These are phyloP conservation scores for Cuculus canorus DNA, from an alignment of 2,797 vertebrate genomes.

Conservation along the genomic window DNA sequence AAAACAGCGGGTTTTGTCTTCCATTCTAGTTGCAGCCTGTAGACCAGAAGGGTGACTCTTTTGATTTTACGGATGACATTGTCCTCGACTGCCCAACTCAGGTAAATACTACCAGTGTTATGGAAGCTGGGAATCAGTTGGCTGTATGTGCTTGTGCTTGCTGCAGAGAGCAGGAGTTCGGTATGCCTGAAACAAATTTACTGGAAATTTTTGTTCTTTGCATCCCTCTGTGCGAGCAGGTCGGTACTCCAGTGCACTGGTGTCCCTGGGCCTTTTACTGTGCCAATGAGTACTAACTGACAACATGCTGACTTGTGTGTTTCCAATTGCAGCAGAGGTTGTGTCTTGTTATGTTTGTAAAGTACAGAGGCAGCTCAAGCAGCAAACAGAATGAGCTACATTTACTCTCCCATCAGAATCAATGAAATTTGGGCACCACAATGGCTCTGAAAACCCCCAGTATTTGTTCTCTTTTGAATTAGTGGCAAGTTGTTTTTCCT, in stretches of 20 bases:
- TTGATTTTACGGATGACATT: constrained; percentile 77
- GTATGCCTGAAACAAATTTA: not conserved
- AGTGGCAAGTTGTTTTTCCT: not conserved
- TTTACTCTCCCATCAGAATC: not conserved
- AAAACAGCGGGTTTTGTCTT: constrained; percentile 12
- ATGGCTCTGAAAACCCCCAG: not conserved
- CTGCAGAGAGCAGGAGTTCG: not conserved
- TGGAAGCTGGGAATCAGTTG: not conserved
- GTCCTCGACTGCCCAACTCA: constrained; percentile 84
- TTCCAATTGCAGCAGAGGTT: not conserved
- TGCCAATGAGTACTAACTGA: not conserved
- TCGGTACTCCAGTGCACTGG: not conserved
- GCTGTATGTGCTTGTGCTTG: not conserved
- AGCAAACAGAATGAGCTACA: not conserved
- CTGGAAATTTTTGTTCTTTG: not conserved
- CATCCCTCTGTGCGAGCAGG: not conserved
- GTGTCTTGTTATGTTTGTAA: not conserved
- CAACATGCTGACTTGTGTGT: not conserved
- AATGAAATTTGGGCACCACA: not conserved
- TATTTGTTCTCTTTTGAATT: not conserved
- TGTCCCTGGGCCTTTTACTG: not conserved
- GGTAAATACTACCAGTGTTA: constrained; percentile 73
- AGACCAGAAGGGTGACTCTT: constrained; percentile 82
- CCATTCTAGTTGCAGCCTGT: constrained; percentile 84
- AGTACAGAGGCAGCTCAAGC: not conserved